Evolutionary conservation across 2,888 invertebrate genomes (phyloP).

Genomic region (Lymantria dispar): DNA sequence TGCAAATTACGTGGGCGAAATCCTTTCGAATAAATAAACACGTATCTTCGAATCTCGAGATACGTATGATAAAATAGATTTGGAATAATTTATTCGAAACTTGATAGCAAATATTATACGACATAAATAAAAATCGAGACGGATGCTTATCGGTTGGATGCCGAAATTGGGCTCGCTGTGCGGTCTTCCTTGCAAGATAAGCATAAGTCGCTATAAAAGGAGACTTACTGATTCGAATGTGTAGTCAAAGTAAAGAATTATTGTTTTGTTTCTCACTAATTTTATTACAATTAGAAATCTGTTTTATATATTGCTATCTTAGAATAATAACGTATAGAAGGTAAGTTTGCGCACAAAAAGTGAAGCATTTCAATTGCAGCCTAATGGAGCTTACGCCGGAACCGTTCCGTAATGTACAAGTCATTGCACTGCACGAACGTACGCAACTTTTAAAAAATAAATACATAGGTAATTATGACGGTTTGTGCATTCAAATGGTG

Average conservation of each 20-base stretch:
- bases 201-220: conserved; percentile 8
- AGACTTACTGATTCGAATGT: neutral
- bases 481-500: no score
- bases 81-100: conserved; percentile 54
- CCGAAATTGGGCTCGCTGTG: conserved; percentile 47
- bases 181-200: conserved; percentile 44
- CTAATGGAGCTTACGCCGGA: no score
- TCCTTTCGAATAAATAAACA: conserved; percentile 49
- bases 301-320: no score
- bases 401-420: no score
- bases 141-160: conserved; percentile 47
- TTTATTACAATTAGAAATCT: no score
- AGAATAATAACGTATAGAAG: no score
- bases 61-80: conserved; percentile 55
- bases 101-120: conserved; percentile 57
- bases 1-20: conserved; percentile 33
- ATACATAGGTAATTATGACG: no score
- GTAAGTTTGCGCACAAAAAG: no score
- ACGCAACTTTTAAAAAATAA: no score
- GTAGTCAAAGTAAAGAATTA: conserved; percentile 6
- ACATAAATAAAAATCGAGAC: conserved; percentile 65
- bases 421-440: no score
- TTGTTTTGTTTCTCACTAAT: neutral
- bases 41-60: conserved; percentile 49
- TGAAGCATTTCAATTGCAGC: no score